phyloP scores from a whole-genome alignment of 2,888 invertebrate species.

The Trichogramma dendrolimi region DNA sequence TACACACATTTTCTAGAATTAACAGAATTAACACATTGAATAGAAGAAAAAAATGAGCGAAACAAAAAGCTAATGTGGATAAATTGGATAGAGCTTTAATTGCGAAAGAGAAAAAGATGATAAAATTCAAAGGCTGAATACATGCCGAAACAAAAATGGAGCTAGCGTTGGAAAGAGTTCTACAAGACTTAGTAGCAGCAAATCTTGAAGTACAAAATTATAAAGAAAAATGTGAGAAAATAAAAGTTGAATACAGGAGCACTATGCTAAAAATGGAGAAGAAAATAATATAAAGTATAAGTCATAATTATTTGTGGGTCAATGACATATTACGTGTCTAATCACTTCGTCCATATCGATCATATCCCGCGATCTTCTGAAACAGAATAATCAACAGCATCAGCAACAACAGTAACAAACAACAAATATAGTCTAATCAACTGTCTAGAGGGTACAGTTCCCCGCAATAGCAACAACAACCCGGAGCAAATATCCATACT shows the following conservation, averaged over 20 bases:
- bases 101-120: slow-evolving; percentile 41
- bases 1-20: background rate
- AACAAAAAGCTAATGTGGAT: slow-evolving; percentile 21
- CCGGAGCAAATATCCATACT: too few species aligned
- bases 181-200: slow-evolving; percentile 33
- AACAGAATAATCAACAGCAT: slow-evolving; percentile 37
- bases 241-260: slow-evolving; percentile 21
- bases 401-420: slow-evolving; percentile 10
- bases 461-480: too few species aligned
- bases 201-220: slow-evolving; percentile 28
- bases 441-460: slow-evolving; percentile 42
- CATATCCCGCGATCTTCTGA: too few species aligned
- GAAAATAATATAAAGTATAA: too few species aligned
- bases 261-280: slow-evolving; percentile 29
- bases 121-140: slow-evolving; percentile 43
- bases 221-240: slow-evolving; percentile 27
- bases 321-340: too few species aligned
- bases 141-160: slow-evolving; percentile 38
- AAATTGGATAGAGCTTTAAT: slow-evolving; percentile 25
- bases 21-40: slow-evolving; percentile 2
- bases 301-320: too few species aligned
- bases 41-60: slow-evolving; percentile 18
- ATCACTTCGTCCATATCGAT: too few species aligned
- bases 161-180: slow-evolving; percentile 34
- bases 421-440: slow-evolving; percentile 32